Conservation (phyloP, 2,113 vertebrate species). For the Baryphthengus martii region DNA sequence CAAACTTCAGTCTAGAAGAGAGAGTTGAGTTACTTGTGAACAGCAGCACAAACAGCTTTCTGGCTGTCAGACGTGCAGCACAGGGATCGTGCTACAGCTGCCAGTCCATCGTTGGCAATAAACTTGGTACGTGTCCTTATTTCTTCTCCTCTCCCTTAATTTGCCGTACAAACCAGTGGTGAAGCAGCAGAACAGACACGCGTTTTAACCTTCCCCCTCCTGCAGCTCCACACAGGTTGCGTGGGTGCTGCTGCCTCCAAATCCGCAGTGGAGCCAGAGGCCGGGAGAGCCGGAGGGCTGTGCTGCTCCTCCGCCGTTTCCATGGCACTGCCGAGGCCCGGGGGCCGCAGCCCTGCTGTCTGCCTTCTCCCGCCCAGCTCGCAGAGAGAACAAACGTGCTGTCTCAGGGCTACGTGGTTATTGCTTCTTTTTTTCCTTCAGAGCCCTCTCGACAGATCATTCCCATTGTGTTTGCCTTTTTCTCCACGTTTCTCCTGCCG, state of each 20-base stretch:
- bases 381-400: neutral
- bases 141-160: neutral
- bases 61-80: neutral
- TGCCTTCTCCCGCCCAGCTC: neutral
- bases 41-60: neutral
- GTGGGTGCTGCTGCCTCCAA: neutral
- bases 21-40: neutral
- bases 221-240: neutral
- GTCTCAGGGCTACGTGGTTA: neutral
- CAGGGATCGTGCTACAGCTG: neutral
- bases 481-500: neutral
- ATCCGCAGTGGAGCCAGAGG: neutral
- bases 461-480: neutral
- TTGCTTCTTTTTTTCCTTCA: neutral
- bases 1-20: neutral
- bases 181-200: neutral
- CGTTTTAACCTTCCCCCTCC: neutral
- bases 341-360: neutral
- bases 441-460: neutral
- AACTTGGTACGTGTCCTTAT: neutral
- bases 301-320: slow-evolving; percentile 11
- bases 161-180: accelerated
- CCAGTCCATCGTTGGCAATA: neutral
- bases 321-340: slow-evolving; percentile 15
- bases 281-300: neutral